Evolutionary conservation across 2,888 invertebrate species (phyloP).

Genomic region (Leucoma salicis): DNA sequence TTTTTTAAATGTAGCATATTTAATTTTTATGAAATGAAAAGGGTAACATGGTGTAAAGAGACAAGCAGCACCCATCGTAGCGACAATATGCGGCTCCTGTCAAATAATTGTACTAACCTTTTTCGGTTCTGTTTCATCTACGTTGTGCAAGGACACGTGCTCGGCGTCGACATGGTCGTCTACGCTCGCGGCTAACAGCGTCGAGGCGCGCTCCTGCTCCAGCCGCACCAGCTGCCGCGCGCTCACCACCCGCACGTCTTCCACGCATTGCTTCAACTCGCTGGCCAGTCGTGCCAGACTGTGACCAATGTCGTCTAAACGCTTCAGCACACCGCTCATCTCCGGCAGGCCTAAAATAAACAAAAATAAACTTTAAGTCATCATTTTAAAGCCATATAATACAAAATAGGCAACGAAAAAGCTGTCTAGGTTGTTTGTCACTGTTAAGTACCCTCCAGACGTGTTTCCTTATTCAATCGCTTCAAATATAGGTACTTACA

Average conservation of each 20-base stretch:
- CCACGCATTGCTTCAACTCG: conserved; percentile 87
- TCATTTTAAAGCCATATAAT: too few relatives aligned
- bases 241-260: conserved; percentile 86
- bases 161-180: conserved; percentile 84
- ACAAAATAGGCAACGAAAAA: too few relatives aligned
- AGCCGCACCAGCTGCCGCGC: conserved; percentile 84
- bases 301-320: conserved; percentile 86
- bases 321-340: conserved; percentile 78
- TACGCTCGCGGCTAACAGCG: conserved; percentile 85
- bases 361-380: neutral
- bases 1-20: too few relatives aligned
- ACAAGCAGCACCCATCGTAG: too few relatives aligned
- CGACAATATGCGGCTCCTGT: too few relatives aligned
- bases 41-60: too few relatives aligned
- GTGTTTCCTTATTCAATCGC: too few relatives aligned
- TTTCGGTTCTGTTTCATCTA: conserved; percentile 86
- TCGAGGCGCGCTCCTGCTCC: conserved; percentile 85
- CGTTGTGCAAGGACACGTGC: conserved; percentile 62
- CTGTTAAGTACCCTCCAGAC: too few relatives aligned
- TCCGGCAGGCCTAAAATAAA: conserved; percentile 52
- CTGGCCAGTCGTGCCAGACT: conserved; percentile 85
- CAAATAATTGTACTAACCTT: conserved; percentile 81
- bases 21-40: too few relatives aligned
- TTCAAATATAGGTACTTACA: too few relatives aligned
- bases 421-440: too few relatives aligned